These are phyloP conservation scores for Ophthalmolycus amberensis DNA, from an alignment of 2,113 vertebrate species.

Conservation along the genomic window DNA sequence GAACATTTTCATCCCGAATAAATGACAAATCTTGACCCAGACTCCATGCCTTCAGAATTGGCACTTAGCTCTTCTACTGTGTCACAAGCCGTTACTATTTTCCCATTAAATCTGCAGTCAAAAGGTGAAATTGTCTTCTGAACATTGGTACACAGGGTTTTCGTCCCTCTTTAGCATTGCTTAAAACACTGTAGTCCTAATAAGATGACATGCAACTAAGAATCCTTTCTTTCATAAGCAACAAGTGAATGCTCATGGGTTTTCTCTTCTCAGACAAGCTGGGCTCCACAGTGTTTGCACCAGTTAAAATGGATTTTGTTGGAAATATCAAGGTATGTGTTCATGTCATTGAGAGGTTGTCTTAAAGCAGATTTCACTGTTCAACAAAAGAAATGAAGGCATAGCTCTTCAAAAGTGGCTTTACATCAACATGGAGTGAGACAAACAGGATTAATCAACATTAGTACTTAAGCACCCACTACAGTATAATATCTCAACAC, in stretches of 20 bases:
- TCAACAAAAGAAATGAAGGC: neutral
- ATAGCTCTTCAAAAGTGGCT: neutral
- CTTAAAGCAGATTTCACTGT: neutral
- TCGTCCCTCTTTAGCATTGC: neutral
- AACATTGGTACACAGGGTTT: neutral
- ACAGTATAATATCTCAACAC: neutral
- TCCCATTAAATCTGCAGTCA: neutral
- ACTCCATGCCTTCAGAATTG: neutral
- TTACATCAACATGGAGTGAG: neutral
- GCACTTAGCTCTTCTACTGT: neutral
- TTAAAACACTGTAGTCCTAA: neutral
- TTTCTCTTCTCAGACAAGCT: constrained; percentile 92
- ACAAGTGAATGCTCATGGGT: constrained; percentile 59
- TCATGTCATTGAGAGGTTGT: neutral
- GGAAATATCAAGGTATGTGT: constrained; percentile 96
- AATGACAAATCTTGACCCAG: constrained; percentile 1
- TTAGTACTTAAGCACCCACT: neutral
- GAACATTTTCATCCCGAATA: neutral
- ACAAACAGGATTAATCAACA: neutral
- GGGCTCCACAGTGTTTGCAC: constrained; percentile 97
- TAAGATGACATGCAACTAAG: neutral
- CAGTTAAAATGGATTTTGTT: constrained; percentile 99
- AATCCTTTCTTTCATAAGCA: constrained; percentile 7
- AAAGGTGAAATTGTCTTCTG: neutral
- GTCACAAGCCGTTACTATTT: neutral